phyloP scores from a whole-genome alignment of 2,888 invertebrate genomes.

The Aspidiotus rigidus region DNA sequence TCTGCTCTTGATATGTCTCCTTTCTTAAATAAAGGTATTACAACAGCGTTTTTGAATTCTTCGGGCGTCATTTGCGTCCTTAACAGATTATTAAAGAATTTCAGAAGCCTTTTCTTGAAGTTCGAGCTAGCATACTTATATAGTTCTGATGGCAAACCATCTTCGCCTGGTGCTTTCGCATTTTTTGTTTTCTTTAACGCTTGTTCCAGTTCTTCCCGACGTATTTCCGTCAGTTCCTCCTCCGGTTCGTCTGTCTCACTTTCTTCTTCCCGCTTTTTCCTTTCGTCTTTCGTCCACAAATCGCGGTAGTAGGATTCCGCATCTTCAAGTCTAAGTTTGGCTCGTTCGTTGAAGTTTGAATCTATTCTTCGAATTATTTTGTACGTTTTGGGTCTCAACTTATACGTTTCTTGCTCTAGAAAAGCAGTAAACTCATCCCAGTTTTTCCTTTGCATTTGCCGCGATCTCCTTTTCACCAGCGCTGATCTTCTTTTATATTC shows the following conservation, averaged over 20 bases:
- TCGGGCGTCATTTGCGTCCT: not conserved
- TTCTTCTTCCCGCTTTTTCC: not conserved
- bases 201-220: not conserved
- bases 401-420: not conserved
- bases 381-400: not conserved
- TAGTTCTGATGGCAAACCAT: not conserved
- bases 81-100: not conserved
- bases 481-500: slow-evolving; percentile 1
- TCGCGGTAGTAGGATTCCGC: not conserved
- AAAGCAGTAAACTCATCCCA: not conserved
- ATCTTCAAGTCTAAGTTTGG: not conserved
- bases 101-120: too few relatives aligned
- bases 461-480: too few relatives aligned
- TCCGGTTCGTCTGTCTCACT: not conserved
- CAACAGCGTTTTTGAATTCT: not conserved
- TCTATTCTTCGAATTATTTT: not conserved
- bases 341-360: not conserved
- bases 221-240: not conserved
- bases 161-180: not conserved
- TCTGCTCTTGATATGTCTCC: not conserved
- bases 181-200: not conserved
- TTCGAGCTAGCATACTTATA: not conserved
- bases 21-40: not conserved
- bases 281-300: not conserved
- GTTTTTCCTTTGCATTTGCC: not conserved